A percentile compares a stretch with the other conserved stretches of the same genome.
phyloP scores from a whole-genome alignment of 2,888 invertebrate genomes.

The Gastrophysa polygoni region DNA sequence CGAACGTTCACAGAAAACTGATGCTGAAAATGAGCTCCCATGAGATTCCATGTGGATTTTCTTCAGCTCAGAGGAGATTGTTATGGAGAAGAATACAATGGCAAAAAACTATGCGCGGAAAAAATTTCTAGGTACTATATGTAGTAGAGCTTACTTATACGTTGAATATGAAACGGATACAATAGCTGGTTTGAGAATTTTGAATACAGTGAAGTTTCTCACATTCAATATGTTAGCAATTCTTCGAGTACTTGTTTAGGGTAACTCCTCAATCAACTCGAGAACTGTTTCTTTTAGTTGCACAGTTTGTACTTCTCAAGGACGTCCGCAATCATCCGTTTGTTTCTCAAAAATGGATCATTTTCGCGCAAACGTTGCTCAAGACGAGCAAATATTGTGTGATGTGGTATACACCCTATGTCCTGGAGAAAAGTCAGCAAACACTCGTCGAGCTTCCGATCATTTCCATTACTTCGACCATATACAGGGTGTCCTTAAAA shows the following conservation, averaged over 20 bases:
- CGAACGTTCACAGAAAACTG: too few species aligned
- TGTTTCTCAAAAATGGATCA: background rate
- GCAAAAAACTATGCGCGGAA: background rate
- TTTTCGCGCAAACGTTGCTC: slow-evolving; percentile 25
- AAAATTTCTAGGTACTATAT: background rate
- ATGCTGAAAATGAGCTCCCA: too few species aligned
- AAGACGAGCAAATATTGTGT: slow-evolving; percentile 28
- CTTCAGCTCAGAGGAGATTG: too few species aligned
- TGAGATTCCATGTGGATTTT: too few species aligned
- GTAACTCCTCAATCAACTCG: background rate
- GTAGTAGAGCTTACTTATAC: slow-evolving; percentile 21
- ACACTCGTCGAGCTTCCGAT: slow-evolving; percentile 20
- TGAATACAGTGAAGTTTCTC: background rate
- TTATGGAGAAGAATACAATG: too few species aligned
- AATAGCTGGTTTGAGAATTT: slow-evolving; percentile 10
- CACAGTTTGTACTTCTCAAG: background rate
- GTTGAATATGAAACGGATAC: slow-evolving; percentile 20
- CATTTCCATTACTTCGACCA: slow-evolving; percentile 15
- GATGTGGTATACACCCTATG: slow-evolving; percentile 21
- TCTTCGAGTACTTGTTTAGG: background rate
- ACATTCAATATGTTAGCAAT: too few species aligned
- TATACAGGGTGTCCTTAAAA: too few species aligned
- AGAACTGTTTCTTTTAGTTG: background rate
- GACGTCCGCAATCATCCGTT: background rate
- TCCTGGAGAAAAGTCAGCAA: slow-evolving; percentile 26